These are phyloP conservation scores for Neria commutata DNA, from an alignment of 2,888 invertebrate genomes.

Conservation along the genomic window DNA sequence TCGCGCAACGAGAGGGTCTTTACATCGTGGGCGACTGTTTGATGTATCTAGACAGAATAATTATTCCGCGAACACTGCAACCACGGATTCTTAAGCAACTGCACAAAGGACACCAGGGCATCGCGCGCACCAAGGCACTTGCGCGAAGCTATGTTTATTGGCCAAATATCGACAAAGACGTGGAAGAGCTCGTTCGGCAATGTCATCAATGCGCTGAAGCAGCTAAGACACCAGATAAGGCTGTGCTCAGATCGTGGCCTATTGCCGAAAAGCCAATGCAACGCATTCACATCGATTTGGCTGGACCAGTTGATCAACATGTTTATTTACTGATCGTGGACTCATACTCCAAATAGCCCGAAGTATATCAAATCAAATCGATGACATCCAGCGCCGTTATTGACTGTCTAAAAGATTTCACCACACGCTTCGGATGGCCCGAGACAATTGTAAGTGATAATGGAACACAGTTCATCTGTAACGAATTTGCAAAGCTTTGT, in stretches of 20 bases:
- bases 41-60: neutral
- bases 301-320: neutral
- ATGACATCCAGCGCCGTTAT: neutral
- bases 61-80: neutral
- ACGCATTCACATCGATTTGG: no score
- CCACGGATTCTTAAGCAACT: neutral
- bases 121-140: neutral
- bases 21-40: neutral
- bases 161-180: no score
- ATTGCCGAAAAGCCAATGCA: no score
- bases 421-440: neutral
- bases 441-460: no score
- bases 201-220: no score
- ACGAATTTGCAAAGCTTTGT: neutral
- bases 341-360: neutral
- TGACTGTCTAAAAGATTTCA: neutral
- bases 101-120: neutral
- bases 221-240: no score
- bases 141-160: no score
- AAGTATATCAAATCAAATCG: neutral
- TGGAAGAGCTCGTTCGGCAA: neutral
- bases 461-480: no score
- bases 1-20: neutral
- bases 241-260: no score
- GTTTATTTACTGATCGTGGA: neutral